Evolutionary conservation across 2,888 invertebrate genomes (phyloP).

Genomic region (Philopedon plagiatum): DNA sequence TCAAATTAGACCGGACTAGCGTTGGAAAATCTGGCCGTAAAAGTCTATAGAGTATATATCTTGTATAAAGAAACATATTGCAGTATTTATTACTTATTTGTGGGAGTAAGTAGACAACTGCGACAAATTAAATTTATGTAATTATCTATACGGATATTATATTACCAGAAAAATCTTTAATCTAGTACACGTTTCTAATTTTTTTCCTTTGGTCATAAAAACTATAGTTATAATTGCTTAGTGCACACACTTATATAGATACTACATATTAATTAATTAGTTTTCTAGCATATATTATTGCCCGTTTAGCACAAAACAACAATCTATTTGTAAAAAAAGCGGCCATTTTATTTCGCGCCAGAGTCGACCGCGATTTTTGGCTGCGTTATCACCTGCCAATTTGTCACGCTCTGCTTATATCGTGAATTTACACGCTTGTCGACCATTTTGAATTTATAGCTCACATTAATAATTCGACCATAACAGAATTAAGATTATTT

Average conservation of each 20-base stretch:
- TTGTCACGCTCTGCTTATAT: conserved; percentile 58
- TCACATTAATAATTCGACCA: conserved; percentile 24
- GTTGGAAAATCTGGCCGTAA: no score
- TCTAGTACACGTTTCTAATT: background rate
- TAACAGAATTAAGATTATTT: conserved; percentile 26
- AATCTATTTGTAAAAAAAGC: conserved; percentile 18
- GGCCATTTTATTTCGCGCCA: conserved; percentile 46
- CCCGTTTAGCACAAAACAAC: conserved; percentile 12
- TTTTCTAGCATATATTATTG: background rate
- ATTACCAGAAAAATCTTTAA: background rate
- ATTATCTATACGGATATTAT: no score
- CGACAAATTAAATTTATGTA: no score
- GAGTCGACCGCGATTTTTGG: conserved; percentile 39
- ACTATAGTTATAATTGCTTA: background rate
- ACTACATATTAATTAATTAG: background rate
- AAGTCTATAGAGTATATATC: no score
- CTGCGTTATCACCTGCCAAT: conserved; percentile 52
- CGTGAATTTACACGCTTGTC: conserved; percentile 43
- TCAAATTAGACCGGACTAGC: no score
- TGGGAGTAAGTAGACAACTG: no score
- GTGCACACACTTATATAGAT: background rate
- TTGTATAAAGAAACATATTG: no score
- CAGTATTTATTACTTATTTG: no score
- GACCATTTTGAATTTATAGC: conserved; percentile 46
- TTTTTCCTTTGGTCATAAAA: background rate